Conservation (phyloP, 2,797 vertebrate genomes). For the Otolemur crassicaudatus region DNA sequence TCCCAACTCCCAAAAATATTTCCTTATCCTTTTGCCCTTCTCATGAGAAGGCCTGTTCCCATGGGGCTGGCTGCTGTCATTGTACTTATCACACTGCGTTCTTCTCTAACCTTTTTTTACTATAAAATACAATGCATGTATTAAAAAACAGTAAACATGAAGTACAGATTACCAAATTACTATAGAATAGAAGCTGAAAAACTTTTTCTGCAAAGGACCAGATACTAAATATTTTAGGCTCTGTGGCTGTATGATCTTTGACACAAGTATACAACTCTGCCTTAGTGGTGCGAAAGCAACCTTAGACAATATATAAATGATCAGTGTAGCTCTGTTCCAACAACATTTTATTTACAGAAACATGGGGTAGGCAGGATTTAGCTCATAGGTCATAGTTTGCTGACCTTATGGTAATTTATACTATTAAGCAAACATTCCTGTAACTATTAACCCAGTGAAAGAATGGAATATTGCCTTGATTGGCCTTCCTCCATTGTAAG, state of each 20-base stretch:
- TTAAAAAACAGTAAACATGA: background rate
- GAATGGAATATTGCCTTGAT: background rate
- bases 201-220: background rate
- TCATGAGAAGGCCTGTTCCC: background rate
- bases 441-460: background rate
- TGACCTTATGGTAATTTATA: background rate
- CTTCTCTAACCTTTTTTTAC: background rate
- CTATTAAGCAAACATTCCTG: background rate
- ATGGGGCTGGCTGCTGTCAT: too few species aligned
- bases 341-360: constrained; percentile 2
- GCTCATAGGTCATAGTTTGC: background rate
- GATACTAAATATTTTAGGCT: background rate
- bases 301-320: background rate
- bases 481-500: background rate
- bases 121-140: background rate
- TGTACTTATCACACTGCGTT: background rate
- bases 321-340: background rate
- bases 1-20: background rate
- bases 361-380: background rate
- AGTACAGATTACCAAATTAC: background rate
- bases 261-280: background rate
- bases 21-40: background rate
- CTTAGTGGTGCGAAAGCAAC: background rate
- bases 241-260: background rate
- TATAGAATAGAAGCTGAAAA: background rate